Evolutionary conservation across 2,113 vertebrate genomes (phyloP).

Genomic region (Halcyon malimbica): DNA sequence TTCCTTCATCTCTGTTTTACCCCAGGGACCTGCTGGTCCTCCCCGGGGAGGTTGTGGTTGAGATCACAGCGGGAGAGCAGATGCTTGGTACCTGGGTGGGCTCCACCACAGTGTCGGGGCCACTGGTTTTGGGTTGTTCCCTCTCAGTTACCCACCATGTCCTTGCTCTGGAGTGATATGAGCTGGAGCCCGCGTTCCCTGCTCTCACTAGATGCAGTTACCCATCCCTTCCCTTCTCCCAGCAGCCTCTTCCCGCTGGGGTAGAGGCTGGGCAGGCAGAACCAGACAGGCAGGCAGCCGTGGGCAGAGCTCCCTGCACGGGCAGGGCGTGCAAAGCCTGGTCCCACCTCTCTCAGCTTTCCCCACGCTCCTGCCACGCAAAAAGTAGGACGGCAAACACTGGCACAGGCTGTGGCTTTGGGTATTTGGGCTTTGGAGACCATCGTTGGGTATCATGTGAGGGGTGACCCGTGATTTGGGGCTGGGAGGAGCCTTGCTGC

Average conservation of each 20-base stretch:
- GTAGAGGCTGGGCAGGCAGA: slow-evolving; percentile 15
- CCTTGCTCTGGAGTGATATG: not conserved
- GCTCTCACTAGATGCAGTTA: fast-evolving
- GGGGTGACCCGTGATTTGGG: fast-evolving
- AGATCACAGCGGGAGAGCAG: not conserved
- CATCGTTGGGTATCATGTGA: fast-evolving
- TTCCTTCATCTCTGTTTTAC: not conserved
- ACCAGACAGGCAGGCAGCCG: not conserved
- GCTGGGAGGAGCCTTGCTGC: fast-evolving
- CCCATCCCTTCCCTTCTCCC: not conserved
- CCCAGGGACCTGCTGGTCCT: not conserved
- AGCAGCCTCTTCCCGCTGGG: not conserved
- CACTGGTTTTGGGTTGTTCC: not conserved
- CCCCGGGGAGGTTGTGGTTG: not conserved
- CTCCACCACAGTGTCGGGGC: not conserved
- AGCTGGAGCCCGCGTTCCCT: not conserved
- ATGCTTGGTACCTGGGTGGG: not conserved
- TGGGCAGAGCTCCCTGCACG: not conserved
- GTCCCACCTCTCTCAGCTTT: not conserved
- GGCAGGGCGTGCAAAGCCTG: not conserved
- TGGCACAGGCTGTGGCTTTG: fast-evolving
- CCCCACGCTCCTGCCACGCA: fast-evolving
- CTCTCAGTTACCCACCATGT: fast-evolving
- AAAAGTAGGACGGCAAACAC: not conserved
- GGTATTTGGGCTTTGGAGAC: not conserved